Evolutionary conservation across 2,113 vertebrate genomes (phyloP).

Genomic region (Tachycineta bicolor): DNA sequence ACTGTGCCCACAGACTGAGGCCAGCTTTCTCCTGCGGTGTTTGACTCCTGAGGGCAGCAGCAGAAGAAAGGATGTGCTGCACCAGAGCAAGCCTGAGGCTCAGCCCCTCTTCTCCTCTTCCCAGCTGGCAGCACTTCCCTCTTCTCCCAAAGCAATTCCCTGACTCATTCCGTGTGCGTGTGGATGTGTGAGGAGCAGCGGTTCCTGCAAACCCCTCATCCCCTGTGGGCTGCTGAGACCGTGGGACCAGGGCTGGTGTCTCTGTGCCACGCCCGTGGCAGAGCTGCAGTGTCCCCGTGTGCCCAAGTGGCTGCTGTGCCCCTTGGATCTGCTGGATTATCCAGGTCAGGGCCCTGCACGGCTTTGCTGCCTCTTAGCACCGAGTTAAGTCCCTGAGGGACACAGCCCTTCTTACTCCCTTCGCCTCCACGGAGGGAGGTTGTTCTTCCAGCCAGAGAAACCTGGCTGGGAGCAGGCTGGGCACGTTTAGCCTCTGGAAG

Average conservation of each 20-base stretch:
- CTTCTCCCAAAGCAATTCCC: neutral
- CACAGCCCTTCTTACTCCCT: neutral
- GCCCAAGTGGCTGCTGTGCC: neutral
- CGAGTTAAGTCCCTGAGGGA: neutral
- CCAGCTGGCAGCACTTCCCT: neutral
- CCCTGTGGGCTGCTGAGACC: no score
- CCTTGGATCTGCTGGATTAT: neutral
- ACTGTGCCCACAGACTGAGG: neutral
- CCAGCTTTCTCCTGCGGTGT: neutral
- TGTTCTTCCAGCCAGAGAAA: neutral
- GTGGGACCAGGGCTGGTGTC: rapidly evolving
- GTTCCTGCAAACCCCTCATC: neutral
- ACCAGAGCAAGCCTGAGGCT: neutral
- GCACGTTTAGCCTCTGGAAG: neutral
- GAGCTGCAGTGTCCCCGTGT: neutral
- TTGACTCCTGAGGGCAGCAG: neutral
- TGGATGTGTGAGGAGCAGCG: neutral
- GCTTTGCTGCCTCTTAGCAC: neutral
- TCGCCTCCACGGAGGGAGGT: neutral
- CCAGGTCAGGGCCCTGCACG: neutral
- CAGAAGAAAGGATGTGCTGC: neutral
- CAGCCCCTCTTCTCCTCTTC: neutral
- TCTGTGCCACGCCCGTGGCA: neutral
- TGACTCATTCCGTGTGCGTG: rapidly evolving
- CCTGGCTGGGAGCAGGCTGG: neutral